Base-by-base conservation (phyloP, 2,888 invertebrate genomes). In the Oscheius onirici region DNA sequence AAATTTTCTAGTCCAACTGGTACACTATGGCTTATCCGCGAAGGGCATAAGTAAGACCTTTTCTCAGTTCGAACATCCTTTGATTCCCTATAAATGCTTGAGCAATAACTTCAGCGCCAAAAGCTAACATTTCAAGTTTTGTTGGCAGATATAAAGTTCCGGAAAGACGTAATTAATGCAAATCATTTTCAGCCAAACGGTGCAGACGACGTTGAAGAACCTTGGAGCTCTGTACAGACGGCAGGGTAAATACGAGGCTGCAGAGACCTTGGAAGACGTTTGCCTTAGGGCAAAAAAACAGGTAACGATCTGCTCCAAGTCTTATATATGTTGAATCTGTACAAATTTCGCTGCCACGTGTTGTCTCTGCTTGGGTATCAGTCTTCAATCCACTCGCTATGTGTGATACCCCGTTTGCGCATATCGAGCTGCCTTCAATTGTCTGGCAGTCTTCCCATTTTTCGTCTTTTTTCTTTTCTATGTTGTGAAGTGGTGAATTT, bases 161-260 rank as follows among this genome's bases (percentile, higher is more conserved):
- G 3, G n/a, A 46, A 46, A 52, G 2, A 40, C 17, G 26, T 11
- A 10, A 55, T n/a, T 15, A 2, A 55, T 3, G 22, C 13, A 34
- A 28, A 13, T 22, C 44, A 22, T n/a, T 58, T 78, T 77, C 89
- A 95, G 95, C 1, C 95, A 96, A 0, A 96, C 96, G 0, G 95
- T 97, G 46, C 95, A 96, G 20, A 97, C 97, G 22, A 99, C 99
- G 0, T 90, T 99, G 79, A 99, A 97, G 91, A 99, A 99, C 90
- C 91, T 99, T 73, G 97, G 97, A 76, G 97, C 97, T 24, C 92
- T 99, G 58, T 99, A 99, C 90, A 92, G 99, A 86, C 92, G 97
- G 78, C 97, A 99, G 90, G 97, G 97, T 84, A 99, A 97, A 91
- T 97, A 95, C 90, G 97, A 97, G 89, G 99, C 99, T 8, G 99